Percentiles rank a stretch among this genome's conserved stretches.
phyloP scores from a whole-genome alignment of 2,888 invertebrate species.

The Cheilosia vulpina region DNA sequence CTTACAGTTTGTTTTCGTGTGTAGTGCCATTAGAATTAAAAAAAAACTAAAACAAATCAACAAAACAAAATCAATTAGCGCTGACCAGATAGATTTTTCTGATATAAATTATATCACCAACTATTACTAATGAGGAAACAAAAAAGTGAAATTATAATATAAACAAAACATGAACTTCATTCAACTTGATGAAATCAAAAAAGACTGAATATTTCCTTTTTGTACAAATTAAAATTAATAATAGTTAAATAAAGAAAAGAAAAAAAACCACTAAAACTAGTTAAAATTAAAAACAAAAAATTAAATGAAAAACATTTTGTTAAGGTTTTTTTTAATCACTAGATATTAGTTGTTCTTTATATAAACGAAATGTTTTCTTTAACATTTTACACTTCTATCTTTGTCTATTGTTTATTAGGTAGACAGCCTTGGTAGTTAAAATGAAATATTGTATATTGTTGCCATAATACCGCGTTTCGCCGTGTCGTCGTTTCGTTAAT shows the following conservation, averaged over 20 bases:
- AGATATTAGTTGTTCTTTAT: conserved; percentile 69
- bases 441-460: conserved; percentile 75
- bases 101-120: conserved; percentile 67
- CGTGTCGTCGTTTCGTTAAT: conserved; percentile 61
- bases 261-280: conserved; percentile 68
- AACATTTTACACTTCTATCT: conserved; percentile 48
- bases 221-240: conserved; percentile 73
- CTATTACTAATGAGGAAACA: conserved; percentile 52
- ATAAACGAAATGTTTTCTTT: conserved; percentile 43
- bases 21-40: conserved; percentile 66
- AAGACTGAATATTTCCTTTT: conserved; percentile 73
- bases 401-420: conserved; percentile 36
- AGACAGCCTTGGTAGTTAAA: conserved; percentile 53
- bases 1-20: conserved; percentile 33
- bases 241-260: conserved; percentile 43
- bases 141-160: conserved; percentile 44
- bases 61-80: conserved; percentile 32
- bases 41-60: conserved; percentile 17
- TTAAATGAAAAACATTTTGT: conserved; percentile 68
- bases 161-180: conserved; percentile 56
- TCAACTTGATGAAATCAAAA: conserved; percentile 67
- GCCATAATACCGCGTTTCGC: conserved; percentile 58
- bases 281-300: conserved; percentile 78
- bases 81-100: conserved; percentile 66
- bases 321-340: conserved; percentile 64